These are phyloP conservation scores for Mixornis gularis DNA, from an alignment of 2,113 vertebrate genomes.

Conservation along the genomic window DNA sequence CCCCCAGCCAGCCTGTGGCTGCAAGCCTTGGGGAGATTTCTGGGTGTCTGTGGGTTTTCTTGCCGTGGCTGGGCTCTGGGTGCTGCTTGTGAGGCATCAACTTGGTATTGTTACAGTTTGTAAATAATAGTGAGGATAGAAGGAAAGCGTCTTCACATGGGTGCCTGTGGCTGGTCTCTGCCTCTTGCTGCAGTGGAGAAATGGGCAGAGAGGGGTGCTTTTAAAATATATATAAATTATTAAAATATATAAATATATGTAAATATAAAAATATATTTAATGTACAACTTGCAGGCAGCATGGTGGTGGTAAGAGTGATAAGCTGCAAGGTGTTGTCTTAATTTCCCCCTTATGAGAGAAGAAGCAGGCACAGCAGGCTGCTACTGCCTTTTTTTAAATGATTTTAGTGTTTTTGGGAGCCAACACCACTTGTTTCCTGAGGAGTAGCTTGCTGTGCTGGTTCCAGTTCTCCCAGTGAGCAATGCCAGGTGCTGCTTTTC, in stretches of 20 bases:
- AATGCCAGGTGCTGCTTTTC: background rate
- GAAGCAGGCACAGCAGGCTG: background rate
- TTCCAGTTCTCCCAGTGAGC: accelerated
- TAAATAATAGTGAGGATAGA: background rate
- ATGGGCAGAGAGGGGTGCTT: background rate
- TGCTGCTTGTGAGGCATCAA: background rate
- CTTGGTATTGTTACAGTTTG: accelerated
- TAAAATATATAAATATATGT: background rate
- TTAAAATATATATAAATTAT: background rate
- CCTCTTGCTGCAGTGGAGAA: background rate
- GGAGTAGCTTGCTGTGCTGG: background rate
- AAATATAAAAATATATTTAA: background rate
- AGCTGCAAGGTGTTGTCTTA: background rate
- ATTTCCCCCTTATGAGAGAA: background rate
- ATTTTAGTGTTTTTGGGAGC: background rate
- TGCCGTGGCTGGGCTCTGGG: background rate
- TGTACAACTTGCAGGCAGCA: background rate
- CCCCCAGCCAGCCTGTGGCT: background rate
- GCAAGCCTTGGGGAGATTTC: accelerated
- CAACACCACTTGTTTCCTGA: background rate
- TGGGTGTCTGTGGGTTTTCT: background rate
- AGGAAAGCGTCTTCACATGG: background rate
- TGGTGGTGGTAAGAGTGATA: accelerated
- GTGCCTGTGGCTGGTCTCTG: background rate
- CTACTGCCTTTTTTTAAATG: background rate